Conservation (phyloP, 1,140 invertebrate genomes). For the Hyphantria cunea region DNA sequence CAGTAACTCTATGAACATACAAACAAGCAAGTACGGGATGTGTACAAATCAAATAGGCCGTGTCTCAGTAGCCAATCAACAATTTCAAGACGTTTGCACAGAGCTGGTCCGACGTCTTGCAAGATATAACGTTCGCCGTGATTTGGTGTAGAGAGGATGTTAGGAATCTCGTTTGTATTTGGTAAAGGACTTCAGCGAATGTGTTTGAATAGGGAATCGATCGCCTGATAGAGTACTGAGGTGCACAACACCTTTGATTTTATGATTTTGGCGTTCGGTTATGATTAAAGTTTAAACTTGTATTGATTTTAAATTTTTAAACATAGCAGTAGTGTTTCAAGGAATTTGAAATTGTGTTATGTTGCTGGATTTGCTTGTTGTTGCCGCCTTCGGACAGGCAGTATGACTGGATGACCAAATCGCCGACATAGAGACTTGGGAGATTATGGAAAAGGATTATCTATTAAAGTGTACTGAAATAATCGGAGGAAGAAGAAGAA, state of each 20-base stretch:
- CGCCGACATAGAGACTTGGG: too few relatives aligned
- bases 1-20: slow-evolving; percentile 45
- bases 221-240: too few relatives aligned
- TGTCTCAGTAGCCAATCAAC: slow-evolving; percentile 66
- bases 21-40: slow-evolving; percentile 37
- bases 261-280: neutral
- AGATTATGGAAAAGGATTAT: too few relatives aligned
- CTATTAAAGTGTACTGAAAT: too few relatives aligned
- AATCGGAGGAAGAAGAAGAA: too few relatives aligned
- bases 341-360: too few relatives aligned
- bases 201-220: neutral
- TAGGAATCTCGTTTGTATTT: slow-evolving; percentile 2
- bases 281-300: too few relatives aligned
- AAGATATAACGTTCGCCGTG: neutral
- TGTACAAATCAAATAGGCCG: slow-evolving; percentile 68
- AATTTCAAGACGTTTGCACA: slow-evolving; percentile 68
- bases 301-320: too few relatives aligned
- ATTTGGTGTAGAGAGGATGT: neutral
- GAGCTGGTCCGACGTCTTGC: slow-evolving; percentile 32
- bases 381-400: too few relatives aligned
- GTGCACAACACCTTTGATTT: neutral
- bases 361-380: too few relatives aligned
- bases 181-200: slow-evolving; percentile 3
- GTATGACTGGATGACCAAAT: too few relatives aligned
- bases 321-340: too few relatives aligned